These are phyloP conservation scores for Leptodactylus fuscus DNA, from an alignment of 2,113 vertebrate species.

Conservation along the genomic window DNA sequence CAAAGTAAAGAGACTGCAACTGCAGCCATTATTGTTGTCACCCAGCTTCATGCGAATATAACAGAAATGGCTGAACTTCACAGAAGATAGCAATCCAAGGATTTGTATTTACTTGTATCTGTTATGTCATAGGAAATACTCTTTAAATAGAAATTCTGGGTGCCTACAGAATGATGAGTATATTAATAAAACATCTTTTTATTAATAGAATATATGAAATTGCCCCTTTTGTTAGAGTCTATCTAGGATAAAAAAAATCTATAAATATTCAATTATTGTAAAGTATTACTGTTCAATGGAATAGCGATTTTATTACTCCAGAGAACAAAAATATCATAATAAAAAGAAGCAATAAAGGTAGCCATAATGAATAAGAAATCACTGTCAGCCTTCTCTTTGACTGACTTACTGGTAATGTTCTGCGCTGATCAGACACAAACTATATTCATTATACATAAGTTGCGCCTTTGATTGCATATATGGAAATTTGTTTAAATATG, in stretches of 20 bases:
- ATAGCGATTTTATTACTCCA: conserved; percentile 37
- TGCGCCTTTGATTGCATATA: conserved; percentile 55
- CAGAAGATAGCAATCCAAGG: neutral
- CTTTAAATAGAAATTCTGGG: neutral
- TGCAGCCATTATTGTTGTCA: too few relatives aligned
- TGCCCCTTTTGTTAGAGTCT: neutral
- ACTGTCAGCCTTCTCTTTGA: conserved; percentile 39
- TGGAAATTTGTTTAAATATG: conserved; percentile 44
- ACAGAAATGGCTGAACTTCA: neutral
- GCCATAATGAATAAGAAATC: conserved; percentile 36
- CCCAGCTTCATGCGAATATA: neutral
- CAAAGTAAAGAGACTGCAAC: too few relatives aligned
- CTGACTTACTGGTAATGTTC: conserved; percentile 36
- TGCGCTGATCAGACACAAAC: conserved; percentile 2
- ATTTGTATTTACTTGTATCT: neutral
- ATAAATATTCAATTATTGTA: conserved; percentile 48
- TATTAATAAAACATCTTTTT: conserved; percentile 34
- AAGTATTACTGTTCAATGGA: conserved; percentile 18
- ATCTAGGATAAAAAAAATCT: neutral
- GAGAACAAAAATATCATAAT: conserved; percentile 46
- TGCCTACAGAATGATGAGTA: neutral
- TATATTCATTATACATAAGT: conserved; percentile 50
- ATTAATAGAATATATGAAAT: conserved; percentile 20
- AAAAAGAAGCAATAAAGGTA: conserved; percentile 41
- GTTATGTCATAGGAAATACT: neutral